Conservation (phyloP, 2,888 invertebrate species). For the Brachylomia viminalis region DNA sequence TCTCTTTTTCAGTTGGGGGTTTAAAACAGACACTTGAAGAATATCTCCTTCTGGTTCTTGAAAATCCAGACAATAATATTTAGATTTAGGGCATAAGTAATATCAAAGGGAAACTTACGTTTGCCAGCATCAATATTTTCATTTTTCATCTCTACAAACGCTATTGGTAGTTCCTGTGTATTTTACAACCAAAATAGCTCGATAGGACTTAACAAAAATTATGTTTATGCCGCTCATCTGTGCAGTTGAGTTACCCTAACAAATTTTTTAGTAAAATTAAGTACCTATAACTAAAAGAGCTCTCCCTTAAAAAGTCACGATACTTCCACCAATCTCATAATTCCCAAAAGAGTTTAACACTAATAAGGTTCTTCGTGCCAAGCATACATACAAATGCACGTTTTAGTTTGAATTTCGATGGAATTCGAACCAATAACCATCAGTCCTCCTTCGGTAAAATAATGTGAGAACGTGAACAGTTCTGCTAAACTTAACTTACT, state of each 20-base stretch:
- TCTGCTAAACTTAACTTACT: constrained; percentile 21
- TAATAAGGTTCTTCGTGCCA: constrained; percentile 44
- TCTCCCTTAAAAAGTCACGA: constrained; percentile 25
- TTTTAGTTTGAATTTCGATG: constrained; percentile 41
- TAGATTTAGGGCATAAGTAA: constrained; percentile 16
- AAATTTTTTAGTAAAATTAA: too few relatives aligned
- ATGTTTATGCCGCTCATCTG: not conserved
- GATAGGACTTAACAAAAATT: not conserved
- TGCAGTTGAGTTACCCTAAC: not conserved
- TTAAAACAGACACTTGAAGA: constrained; percentile 16
- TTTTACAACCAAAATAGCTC: not conserved
- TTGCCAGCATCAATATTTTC: constrained; percentile 12
- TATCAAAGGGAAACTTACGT: constrained; percentile 30
- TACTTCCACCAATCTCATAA: not conserved
- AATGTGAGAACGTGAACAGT: constrained; percentile 58
- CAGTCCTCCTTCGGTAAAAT: constrained; percentile 38
- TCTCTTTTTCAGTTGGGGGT: too few relatives aligned
- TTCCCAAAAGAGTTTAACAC: constrained; percentile 12
- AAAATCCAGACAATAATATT: constrained; percentile 38
- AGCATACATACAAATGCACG: constrained; percentile 53
- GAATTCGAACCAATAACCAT: constrained; percentile 53
- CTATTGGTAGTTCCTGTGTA: constrained; percentile 2
- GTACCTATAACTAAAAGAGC: not conserved
- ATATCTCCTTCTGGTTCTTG: constrained; percentile 2
- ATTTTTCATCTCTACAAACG: constrained; percentile 2